Evolutionary conservation across 1,140 invertebrate species (phyloP).

Genomic region (Uloborus diversus): DNA sequence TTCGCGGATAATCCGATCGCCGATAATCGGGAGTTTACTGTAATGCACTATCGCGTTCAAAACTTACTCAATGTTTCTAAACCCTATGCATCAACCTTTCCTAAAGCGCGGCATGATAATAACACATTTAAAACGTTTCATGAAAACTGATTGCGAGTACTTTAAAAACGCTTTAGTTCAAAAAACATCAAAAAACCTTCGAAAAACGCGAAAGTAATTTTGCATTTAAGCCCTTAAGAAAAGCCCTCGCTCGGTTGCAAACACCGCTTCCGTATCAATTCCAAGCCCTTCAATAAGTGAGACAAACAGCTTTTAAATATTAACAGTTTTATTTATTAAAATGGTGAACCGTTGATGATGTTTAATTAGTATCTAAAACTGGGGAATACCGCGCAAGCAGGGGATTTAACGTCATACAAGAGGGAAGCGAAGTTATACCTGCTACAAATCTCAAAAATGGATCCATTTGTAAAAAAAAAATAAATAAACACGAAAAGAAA

Average conservation of each 20-base stretch:
- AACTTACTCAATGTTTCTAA: too few relatives aligned
- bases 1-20: too few relatives aligned
- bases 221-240: background rate
- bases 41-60: too few relatives aligned
- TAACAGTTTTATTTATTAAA: constrained; percentile 25
- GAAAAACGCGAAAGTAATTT: background rate
- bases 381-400: background rate
- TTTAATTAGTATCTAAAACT: constrained; percentile 37
- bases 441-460: constrained; percentile 34
- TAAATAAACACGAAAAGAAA: constrained; percentile 5
- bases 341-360: constrained; percentile 30
- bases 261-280: background rate
- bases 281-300: constrained; percentile 7
- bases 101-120: too few relatives aligned
- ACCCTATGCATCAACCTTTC: too few relatives aligned
- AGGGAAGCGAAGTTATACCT: constrained; percentile 16
- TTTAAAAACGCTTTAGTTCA: too few relatives aligned
- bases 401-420: constrained; percentile 8
- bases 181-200: too few relatives aligned
- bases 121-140: too few relatives aligned
- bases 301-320: constrained; percentile 9
- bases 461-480: background rate
- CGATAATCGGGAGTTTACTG: too few relatives aligned
- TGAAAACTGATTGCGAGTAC: too few relatives aligned
- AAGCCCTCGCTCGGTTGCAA: background rate